A percentile compares a stretch with the other conserved stretches of the same genome.
These are phyloP conservation scores for Mactra quadrangularis DNA, from an alignment of 1,140 invertebrate species.

Conservation along the genomic window DNA sequence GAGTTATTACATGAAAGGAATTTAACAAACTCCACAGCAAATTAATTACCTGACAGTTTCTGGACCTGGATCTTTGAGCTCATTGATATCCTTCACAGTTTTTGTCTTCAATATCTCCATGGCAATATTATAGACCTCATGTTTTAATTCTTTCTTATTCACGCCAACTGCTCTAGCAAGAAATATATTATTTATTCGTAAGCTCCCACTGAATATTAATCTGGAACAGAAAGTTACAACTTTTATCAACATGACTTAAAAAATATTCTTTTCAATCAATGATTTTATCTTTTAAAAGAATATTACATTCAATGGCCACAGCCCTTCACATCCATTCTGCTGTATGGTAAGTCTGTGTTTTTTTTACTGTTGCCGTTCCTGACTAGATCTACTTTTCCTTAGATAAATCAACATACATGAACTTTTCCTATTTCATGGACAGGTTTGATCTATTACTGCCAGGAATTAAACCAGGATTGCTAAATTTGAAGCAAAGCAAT, in stretches of 20 bases:
- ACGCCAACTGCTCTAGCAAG: conserved; percentile 69
- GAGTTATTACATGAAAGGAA: too few species aligned
- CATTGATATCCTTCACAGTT: conserved; percentile 68
- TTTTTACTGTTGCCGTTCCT: background rate
- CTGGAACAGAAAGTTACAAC: conserved; percentile 32
- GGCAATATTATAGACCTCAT: conserved; percentile 73
- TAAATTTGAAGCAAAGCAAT: too few species aligned
- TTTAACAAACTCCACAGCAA: too few species aligned
- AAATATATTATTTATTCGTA: conserved; percentile 67
- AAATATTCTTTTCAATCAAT: too few species aligned
- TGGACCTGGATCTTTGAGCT: conserved; percentile 68
- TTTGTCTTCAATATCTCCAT: conserved; percentile 67
- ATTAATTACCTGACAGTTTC: conserved; percentile 68
- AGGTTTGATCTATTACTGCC: too few species aligned
- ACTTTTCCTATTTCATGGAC: background rate
- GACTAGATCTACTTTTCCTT: background rate
- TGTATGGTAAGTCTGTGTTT: background rate
- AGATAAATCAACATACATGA: background rate
- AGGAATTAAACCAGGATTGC: too few species aligned
- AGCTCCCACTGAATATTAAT: conserved; percentile 70
- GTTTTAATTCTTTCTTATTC: conserved; percentile 76
- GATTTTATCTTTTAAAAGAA: background rate
- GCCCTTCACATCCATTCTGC: background rate
- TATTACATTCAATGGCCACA: background rate
- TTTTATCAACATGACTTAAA: background rate